These are phyloP conservation scores for Lucifuga dentata DNA, from an alignment of 2,113 vertebrate species.

Conservation along the genomic window DNA sequence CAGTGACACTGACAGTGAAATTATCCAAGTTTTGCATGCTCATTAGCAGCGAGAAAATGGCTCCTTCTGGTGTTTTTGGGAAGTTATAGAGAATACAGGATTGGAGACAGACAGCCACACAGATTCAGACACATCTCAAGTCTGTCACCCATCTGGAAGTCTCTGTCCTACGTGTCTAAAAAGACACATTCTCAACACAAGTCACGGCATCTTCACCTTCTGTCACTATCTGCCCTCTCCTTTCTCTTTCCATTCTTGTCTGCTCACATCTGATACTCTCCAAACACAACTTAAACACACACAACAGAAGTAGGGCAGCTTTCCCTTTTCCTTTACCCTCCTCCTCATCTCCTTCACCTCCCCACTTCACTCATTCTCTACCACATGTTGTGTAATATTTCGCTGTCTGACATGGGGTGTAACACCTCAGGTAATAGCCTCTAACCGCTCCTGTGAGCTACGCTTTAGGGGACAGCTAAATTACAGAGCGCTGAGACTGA, in stretches of 20 bases:
- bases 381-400: slow-evolving; percentile 35
- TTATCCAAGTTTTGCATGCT: too few relatives aligned
- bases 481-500: slow-evolving; percentile 56
- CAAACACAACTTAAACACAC: slow-evolving; percentile 20
- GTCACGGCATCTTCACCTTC: slow-evolving; percentile 2
- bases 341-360: slow-evolving; percentile 31
- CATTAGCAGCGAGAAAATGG: too few relatives aligned
- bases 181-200: neutral
- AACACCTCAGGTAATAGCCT: slow-evolving; percentile 54
- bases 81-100: too few relatives aligned
- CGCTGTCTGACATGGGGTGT: slow-evolving; percentile 46
- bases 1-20: too few relatives aligned
- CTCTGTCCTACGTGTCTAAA: neutral
- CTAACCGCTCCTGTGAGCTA: slow-evolving; percentile 55
- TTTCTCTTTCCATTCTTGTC: neutral
- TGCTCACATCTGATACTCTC: neutral
- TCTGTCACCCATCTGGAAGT: too few relatives aligned
- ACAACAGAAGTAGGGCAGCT: slow-evolving; percentile 6
- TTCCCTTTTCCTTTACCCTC: slow-evolving; percentile 1
- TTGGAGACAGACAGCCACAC: too few relatives aligned
- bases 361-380: slow-evolving; percentile 8
- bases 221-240: neutral
- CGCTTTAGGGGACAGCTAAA: slow-evolving; percentile 60
- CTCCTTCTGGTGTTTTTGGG: too few relatives aligned
- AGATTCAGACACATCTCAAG: too few relatives aligned